Percentiles rank a stretch among this genome's conserved stretches.
Conservation (phyloP, 2,888 invertebrate species). For the Xiphydria camelus region DNA sequence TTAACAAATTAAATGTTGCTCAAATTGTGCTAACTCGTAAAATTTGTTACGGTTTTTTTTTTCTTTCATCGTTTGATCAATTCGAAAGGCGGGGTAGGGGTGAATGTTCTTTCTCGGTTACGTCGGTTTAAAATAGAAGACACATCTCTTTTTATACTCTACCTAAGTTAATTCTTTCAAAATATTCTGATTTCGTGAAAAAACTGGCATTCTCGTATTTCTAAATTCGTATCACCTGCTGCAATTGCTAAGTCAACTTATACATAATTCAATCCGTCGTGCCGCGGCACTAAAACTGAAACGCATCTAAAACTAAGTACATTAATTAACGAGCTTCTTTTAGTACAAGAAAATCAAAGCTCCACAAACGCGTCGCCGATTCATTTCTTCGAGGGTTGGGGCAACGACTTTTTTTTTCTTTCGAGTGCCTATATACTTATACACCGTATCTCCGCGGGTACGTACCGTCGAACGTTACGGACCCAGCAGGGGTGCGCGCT, state of each 20-base stretch:
- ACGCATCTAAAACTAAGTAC: constrained; percentile 9
- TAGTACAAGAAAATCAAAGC: constrained; percentile 13
- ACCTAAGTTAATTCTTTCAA: constrained; percentile 30
- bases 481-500: no score
- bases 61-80: constrained; percentile 29
- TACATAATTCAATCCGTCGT: no score
- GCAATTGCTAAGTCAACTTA: no score
- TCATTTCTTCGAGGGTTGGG: constrained; percentile 38
- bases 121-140: constrained; percentile 37
- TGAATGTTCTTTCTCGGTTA: constrained; percentile 28
- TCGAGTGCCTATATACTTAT: no score
- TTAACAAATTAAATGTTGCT: constrained; percentile 36
- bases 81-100: no score
- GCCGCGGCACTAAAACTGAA: constrained; percentile 13
- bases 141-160: constrained; percentile 32
- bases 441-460: no score
- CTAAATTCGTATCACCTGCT: no score
- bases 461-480: no score
- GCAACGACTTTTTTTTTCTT: no score
- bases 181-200: constrained; percentile 26
- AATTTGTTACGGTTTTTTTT: constrained; percentile 28
- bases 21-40: constrained; percentile 38
- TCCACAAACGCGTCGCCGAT: constrained; percentile 30
- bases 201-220: no score
- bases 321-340: neutral